These are phyloP conservation scores for Ciconia boyciana DNA, from an alignment of 2,113 vertebrate genomes.

Conservation along the genomic window DNA sequence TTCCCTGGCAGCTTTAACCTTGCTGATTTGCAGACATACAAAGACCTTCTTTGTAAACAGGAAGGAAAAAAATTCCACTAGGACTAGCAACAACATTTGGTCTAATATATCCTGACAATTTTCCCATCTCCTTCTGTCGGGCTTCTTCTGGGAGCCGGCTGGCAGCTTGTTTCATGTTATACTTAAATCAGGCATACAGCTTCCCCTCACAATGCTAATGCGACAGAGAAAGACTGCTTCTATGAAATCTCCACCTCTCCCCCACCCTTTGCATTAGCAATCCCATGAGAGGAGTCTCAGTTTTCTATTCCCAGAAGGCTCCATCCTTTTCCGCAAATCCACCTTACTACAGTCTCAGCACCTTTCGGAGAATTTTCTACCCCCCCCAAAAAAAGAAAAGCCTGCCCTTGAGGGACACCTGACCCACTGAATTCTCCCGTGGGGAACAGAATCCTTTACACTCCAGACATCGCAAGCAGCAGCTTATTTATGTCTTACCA, in stretches of 20 bases:
- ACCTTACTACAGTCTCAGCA: background rate
- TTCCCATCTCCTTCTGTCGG: conserved; percentile 62
- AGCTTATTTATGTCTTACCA: background rate
- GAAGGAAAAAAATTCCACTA: conserved; percentile 59
- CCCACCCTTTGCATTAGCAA: background rate
- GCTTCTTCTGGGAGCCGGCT: conserved; percentile 54
- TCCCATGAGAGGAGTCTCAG: background rate
- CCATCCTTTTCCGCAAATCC: background rate
- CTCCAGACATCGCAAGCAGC: background rate
- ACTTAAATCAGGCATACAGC: conserved; percentile 57
- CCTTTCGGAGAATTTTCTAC: background rate
- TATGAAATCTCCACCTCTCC: background rate
- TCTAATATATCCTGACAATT: conserved; percentile 71
- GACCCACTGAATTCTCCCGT: background rate
- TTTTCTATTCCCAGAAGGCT: background rate
- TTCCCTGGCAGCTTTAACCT: conserved; percentile 59
- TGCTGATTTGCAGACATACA: conserved; percentile 67
- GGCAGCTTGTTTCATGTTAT: conserved; percentile 66
- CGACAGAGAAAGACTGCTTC: conserved; percentile 33
- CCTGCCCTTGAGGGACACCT: background rate
- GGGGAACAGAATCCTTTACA: background rate
- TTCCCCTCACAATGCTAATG: conserved; percentile 50
- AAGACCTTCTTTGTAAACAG: conserved; percentile 70
- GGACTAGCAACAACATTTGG: conserved; percentile 56
- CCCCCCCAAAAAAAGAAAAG: background rate